Conservation (phyloP, 2,888 invertebrate genomes). For the Dasysyrphus albostriatus region DNA sequence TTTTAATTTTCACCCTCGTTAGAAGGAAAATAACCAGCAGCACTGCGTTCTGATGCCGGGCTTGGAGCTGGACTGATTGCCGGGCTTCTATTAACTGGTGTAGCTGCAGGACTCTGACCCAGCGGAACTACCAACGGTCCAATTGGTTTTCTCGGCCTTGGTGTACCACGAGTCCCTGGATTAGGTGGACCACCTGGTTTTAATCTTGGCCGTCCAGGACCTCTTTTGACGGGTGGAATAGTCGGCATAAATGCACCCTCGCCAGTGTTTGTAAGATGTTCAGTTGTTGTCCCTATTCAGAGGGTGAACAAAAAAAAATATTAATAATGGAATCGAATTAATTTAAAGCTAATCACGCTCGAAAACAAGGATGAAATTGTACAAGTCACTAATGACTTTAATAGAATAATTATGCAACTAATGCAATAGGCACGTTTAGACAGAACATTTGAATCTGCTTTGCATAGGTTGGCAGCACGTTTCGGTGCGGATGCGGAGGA, state of each 20-base stretch:
- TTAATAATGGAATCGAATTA: conserved; percentile 26
- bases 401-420: conserved; percentile 58
- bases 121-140: conserved; percentile 83
- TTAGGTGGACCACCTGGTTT: conserved; percentile 88
- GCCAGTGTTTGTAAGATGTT: conserved; percentile 73
- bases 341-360: conserved; percentile 55
- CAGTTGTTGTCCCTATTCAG: conserved; percentile 57
- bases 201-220: conserved; percentile 88
- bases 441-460: conserved; percentile 69
- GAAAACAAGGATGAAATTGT: conserved; percentile 46
- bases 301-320: conserved; percentile 20
- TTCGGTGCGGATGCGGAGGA: conserved; percentile 38
- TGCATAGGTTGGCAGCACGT: conserved; percentile 66
- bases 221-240: conserved; percentile 84
- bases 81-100: conserved; percentile 82
- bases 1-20: conserved; percentile 70
- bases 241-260: conserved; percentile 77
- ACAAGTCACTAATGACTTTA: conserved; percentile 66
- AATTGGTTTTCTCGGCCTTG: conserved; percentile 86
- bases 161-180: conserved; percentile 86
- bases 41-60: conserved; percentile 79
- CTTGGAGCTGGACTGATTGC: conserved; percentile 82
- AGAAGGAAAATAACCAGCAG: conserved; percentile 69
- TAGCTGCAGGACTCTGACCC: conserved; percentile 82
- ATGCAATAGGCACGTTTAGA: conserved; percentile 63